A percentile compares a stretch with the other conserved stretches of the same genome.
phyloP scores from a whole-genome alignment of 2,113 vertebrate species.

The Myotis lucifugus region DNA sequence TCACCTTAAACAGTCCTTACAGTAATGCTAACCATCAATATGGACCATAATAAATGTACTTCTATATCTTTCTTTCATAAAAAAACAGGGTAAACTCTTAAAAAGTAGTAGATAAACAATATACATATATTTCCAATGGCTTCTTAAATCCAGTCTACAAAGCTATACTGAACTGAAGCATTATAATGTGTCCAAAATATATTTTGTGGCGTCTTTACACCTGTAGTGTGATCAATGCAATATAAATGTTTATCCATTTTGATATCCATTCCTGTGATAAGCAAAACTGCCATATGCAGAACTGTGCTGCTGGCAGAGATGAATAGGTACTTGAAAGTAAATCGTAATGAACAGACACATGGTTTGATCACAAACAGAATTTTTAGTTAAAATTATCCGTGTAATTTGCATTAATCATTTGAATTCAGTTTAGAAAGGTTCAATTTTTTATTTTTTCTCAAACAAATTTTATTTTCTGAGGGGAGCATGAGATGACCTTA shows the following conservation, averaged over 20 bases:
- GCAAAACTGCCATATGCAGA: neutral
- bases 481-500: neutral
- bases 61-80: neutral
- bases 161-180: neutral
- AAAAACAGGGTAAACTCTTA: neutral
- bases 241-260: neutral
- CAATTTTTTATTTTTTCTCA: neutral
- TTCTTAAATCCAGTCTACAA: neutral
- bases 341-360: neutral
- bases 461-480: neutral
- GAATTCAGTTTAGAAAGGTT: neutral
- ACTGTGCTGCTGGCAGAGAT: neutral
- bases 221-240: neutral
- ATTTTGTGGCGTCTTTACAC: neutral
- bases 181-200: neutral
- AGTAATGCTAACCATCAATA: neutral
- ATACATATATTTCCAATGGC: neutral
- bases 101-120: neutral
- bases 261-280: neutral
- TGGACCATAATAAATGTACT: neutral
- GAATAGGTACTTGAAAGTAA: neutral
- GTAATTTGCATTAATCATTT: neutral
- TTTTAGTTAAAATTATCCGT: neutral
- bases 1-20: neutral
- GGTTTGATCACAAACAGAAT: neutral